phyloP scores from a whole-genome alignment of 2,888 invertebrate species.

The Caenorhabditis afra region DNA sequence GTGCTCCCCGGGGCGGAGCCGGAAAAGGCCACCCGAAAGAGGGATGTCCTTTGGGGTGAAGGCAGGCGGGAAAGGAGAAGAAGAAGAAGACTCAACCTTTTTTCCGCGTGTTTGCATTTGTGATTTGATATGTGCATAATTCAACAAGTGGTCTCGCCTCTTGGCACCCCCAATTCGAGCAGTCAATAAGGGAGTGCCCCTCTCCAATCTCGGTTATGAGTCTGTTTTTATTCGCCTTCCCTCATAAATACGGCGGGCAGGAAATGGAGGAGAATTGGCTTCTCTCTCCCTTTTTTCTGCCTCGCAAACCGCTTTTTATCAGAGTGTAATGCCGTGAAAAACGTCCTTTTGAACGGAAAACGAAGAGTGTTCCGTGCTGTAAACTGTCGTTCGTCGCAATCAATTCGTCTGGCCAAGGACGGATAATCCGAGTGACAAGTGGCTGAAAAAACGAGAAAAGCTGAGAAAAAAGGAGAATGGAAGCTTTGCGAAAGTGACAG shows the following conservation, averaged over 20 bases:
- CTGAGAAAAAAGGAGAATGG: too few relatives aligned
- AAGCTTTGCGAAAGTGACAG: too few relatives aligned
- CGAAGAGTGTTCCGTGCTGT: neutral
- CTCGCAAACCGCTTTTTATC: neutral
- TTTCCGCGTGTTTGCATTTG: constrained; percentile 46
- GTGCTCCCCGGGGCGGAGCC: constrained; percentile 12
- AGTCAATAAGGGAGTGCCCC: constrained; percentile 9
- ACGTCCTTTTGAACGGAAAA: neutral
- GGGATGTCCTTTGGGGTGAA: constrained; percentile 10
- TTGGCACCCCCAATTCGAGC: neutral
- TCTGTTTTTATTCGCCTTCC: constrained; percentile 19
- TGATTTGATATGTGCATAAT: constrained; percentile 59
- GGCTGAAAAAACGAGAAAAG: too few relatives aligned
- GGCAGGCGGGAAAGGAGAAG: neutral
- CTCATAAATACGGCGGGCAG: constrained; percentile 1
- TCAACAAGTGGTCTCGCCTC: constrained; percentile 31
- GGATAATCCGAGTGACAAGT: too few relatives aligned
- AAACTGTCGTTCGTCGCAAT: neutral
- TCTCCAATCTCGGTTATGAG: constrained; percentile 15
- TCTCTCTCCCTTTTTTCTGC: neutral
- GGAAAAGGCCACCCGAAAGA: constrained; percentile 14
- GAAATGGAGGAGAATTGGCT: constrained; percentile 13
- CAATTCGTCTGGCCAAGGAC: too few relatives aligned
- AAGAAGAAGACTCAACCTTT: constrained; percentile 8
- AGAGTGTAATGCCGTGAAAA: neutral